phyloP scores from a whole-genome alignment of 1,140 invertebrate genomes.

The Campoletis sonorensis region DNA sequence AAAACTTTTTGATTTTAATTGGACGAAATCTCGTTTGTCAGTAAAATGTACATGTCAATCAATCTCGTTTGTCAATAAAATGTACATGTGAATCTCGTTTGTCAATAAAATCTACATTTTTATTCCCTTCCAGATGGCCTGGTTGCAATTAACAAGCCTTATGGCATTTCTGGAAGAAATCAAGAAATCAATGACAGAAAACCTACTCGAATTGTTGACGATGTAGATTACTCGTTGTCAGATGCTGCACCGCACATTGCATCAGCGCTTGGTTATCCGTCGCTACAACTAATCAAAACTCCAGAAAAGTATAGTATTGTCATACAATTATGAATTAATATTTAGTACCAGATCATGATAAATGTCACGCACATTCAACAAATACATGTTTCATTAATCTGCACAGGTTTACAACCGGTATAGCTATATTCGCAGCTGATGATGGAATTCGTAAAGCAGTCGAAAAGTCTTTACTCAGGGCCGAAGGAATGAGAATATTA shows the following conservation, averaged over 20 bases:
- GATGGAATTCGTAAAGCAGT: slow-evolving; percentile 44
- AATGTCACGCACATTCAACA: slow-evolving; percentile 27
- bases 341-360: background rate
- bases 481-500: slow-evolving; percentile 43
- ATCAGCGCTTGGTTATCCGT: slow-evolving; percentile 58
- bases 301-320: slow-evolving; percentile 68
- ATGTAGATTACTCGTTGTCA: slow-evolving; percentile 59
- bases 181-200: background rate
- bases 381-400: slow-evolving; percentile 12
- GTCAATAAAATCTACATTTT: slow-evolving; percentile 18
- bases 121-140: slow-evolving; percentile 67
- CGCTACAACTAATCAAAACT: slow-evolving; percentile 59
- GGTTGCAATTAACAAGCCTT: slow-evolving; percentile 74
- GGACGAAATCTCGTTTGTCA: no score
- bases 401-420: slow-evolving; percentile 64
- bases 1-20: no score
- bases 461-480: slow-evolving; percentile 34
- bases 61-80: no score
- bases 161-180: slow-evolving; percentile 63
- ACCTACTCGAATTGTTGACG: slow-evolving; percentile 52
- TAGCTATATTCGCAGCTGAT: slow-evolving; percentile 59
- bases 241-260: slow-evolving; percentile 64
- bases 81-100: no score
- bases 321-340: background rate
- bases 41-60: no score